Conservation (phyloP, 2,888 invertebrate genomes). For the Cinara cedri region DNA sequence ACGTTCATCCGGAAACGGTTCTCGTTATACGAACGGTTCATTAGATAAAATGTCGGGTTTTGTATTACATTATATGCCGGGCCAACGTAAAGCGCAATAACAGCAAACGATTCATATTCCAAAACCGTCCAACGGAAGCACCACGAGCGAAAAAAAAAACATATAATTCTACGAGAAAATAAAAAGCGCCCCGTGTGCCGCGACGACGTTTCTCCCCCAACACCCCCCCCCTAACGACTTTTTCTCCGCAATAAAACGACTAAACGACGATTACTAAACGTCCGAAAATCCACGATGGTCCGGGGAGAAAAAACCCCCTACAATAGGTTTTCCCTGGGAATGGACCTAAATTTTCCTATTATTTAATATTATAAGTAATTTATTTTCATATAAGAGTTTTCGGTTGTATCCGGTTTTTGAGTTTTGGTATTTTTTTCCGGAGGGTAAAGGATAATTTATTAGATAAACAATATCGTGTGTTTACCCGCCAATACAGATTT, state of each 20-base stretch:
- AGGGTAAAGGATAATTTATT: no score
- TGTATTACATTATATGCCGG: neutral
- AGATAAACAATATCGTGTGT: no score
- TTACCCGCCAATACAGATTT: no score
- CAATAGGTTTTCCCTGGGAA: no score
- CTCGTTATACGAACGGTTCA: constrained; percentile 35
- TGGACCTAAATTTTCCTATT: no score
- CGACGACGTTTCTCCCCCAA: constrained; percentile 30
- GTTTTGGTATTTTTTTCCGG: no score
- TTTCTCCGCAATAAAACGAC: neutral
- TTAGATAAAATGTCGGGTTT: constrained; percentile 21
- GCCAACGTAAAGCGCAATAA: constrained; percentile 37
- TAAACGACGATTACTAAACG: constrained; percentile 15
- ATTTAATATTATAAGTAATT: no score
- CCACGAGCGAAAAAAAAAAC: constrained; percentile 36
- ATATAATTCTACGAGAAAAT: constrained; percentile 45
- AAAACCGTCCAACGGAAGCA: constrained; percentile 4
- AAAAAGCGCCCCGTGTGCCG: constrained; percentile 37
- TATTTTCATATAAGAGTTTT: no score
- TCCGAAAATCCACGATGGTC: constrained; percentile 15
- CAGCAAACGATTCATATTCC: constrained; percentile 39
- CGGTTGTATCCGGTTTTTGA: no score
- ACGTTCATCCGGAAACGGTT: neutral
- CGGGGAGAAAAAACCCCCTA: constrained; percentile 20
- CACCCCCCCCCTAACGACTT: no score